Conservation (phyloP, 2,797 vertebrate species). For the Pempheris klunzingeri region DNA sequence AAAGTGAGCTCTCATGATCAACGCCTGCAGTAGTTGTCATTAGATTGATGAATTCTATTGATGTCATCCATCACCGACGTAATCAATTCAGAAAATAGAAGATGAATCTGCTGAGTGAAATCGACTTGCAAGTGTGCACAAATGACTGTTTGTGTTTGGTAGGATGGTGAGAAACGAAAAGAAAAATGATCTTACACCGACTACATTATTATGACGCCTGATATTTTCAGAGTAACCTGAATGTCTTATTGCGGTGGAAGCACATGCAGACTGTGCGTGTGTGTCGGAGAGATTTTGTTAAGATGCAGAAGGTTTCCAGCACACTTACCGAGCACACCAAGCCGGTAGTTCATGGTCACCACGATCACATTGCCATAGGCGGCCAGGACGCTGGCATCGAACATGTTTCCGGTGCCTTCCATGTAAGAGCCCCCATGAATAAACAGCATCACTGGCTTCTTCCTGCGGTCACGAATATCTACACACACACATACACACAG, state of each 20-base stretch:
- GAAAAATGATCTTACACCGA: background rate
- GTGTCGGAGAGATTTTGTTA: background rate
- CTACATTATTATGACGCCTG: background rate
- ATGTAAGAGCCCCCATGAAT: conserved; percentile 98
- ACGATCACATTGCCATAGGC: conserved; percentile 97
- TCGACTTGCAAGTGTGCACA: conserved; percentile 6
- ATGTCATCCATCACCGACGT: conserved; percentile 62
- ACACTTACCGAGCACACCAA: conserved; percentile 94
- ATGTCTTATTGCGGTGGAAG: background rate
- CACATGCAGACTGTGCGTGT: background rate
- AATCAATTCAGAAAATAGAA: conserved; percentile 49
- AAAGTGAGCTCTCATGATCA: conserved; percentile 50
- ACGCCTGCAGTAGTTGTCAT: conserved; percentile 46
- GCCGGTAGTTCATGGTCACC: conserved; percentile 95
- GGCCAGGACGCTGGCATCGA: conserved; percentile 94
- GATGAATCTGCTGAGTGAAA: conserved; percentile 28
- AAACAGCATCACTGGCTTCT: conserved; percentile 97
- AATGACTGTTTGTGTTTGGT: conserved; percentile 21
- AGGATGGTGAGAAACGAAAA: background rate
- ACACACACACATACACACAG: conserved; percentile 47
- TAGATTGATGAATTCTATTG: conserved; percentile 58
- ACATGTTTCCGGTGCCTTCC: conserved; percentile 97
- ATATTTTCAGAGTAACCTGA: background rate
- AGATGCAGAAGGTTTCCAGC: background rate
- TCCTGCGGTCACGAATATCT: conserved; percentile 95